A percentile compares a stretch with the other conserved stretches of the same genome.
phyloP scores from a whole-genome alignment of 2,888 invertebrate genomes.

The Ditula angustiorana region DNA sequence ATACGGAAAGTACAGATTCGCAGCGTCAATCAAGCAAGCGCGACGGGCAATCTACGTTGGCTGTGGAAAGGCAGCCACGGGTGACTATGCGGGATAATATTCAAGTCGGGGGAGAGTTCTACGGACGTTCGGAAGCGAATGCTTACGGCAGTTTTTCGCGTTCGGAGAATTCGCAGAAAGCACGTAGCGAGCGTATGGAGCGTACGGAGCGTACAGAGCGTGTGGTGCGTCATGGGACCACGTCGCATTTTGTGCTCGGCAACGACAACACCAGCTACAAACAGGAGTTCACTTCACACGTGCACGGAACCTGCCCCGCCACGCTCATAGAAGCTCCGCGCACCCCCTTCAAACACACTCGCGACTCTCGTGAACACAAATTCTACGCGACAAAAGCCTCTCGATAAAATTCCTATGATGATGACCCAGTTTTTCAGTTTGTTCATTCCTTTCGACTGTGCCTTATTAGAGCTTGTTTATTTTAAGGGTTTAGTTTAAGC shows the following conservation, averaged over 20 bases:
- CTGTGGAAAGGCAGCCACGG: conserved; percentile 87
- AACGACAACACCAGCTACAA: conserved; percentile 89
- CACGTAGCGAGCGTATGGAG: conserved; percentile 82
- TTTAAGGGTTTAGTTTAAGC: conserved; percentile 44
- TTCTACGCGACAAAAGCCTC: conserved; percentile 90
- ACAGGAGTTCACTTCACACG: conserved; percentile 90
- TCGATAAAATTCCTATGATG: conserved; percentile 51
- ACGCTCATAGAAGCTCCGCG: conserved; percentile 90
- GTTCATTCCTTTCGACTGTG: conserved; percentile 41
- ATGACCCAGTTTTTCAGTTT: conserved; percentile 20
- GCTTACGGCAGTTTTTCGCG: conserved; percentile 89
- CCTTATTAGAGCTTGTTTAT: conserved; percentile 58
- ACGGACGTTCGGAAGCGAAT: conserved; percentile 89
- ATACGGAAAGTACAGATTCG: conserved; percentile 73
- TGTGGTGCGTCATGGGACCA: conserved; percentile 87
- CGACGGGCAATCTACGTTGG: conserved; percentile 83
- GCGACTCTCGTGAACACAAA: conserved; percentile 94
- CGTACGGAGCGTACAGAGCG: conserved; percentile 86
- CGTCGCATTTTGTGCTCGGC: conserved; percentile 92
- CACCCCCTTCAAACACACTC: conserved; percentile 93
- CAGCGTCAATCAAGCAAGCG: conserved; percentile 71
- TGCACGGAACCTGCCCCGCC: conserved; percentile 92
- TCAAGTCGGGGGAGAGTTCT: conserved; percentile 90
- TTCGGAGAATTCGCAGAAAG: conserved; percentile 72
- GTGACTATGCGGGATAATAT: conserved; percentile 88